Conservation (phyloP, 2,113 vertebrate genomes). For the Nothoprocta perdicaria region DNA sequence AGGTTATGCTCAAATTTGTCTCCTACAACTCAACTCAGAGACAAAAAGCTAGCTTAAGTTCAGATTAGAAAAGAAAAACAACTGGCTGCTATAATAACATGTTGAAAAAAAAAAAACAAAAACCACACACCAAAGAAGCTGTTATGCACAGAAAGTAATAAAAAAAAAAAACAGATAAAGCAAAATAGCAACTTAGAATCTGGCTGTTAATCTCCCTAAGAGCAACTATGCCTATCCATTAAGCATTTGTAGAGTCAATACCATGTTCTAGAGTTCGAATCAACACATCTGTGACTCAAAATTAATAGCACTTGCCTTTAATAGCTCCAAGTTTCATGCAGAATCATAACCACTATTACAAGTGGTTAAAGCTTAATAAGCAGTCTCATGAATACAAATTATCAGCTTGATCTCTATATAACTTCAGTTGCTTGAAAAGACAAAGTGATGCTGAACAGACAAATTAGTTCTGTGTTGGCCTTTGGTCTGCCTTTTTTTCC, state of each 20-base stretch:
- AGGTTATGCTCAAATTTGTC: not conserved
- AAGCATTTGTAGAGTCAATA: not conserved
- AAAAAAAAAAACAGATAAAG: not conserved
- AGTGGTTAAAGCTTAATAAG: not conserved
- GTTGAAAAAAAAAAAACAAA: not conserved
- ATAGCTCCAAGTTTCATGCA: not conserved
- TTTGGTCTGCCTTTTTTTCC: not conserved
- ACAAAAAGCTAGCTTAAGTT: not conserved
- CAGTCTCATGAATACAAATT: not conserved
- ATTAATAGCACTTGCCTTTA: not conserved
- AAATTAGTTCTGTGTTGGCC: not conserved
- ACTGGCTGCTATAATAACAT: not conserved
- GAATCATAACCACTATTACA: not conserved
- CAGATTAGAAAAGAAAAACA: not conserved
- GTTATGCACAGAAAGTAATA: not conserved
- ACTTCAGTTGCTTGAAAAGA: not conserved
- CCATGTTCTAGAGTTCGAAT: not conserved
- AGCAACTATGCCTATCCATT: not conserved
- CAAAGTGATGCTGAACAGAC: not conserved
- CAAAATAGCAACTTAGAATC: not conserved
- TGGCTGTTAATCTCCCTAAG: not conserved
- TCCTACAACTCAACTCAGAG: not conserved
- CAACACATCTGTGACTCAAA: not conserved
- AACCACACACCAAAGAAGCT: not conserved
- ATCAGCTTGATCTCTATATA: not conserved